Conservation (phyloP, 53 echinoderm and acorn worm species). For the Crossaster papposus region DNA sequence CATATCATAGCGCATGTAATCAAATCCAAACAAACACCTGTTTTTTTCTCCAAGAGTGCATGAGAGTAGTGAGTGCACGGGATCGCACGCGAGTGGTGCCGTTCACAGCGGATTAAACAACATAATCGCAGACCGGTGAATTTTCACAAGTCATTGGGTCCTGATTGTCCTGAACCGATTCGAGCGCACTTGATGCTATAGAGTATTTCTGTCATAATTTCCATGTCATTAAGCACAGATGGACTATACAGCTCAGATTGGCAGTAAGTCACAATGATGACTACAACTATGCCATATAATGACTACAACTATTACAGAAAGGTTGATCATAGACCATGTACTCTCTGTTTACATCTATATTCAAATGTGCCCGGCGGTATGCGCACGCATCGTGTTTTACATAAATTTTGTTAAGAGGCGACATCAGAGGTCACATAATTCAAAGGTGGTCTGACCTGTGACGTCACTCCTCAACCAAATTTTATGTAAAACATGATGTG, state of each 20-base stretch:
- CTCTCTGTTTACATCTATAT: too few relatives aligned
- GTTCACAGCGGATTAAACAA: neutral
- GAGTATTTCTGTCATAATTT: neutral
- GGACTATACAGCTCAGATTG: neutral
- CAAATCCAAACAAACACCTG: neutral
- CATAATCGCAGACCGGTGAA: neutral
- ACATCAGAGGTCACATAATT: too few relatives aligned
- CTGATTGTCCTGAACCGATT: neutral
- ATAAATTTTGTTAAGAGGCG: too few relatives aligned
- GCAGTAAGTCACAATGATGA: neutral
- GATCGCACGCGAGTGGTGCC: neutral
- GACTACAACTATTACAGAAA: too few relatives aligned
- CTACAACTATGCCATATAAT: too few relatives aligned
- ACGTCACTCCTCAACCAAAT: too few relatives aligned
- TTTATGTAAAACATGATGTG: too few relatives aligned
- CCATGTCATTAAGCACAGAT: neutral
- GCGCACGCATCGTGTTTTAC: too few relatives aligned
- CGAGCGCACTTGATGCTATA: neutral
- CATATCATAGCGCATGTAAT: neutral
- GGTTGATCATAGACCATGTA: too few relatives aligned
- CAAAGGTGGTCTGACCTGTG: too few relatives aligned
- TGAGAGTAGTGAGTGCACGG: neutral
- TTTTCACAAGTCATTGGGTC: neutral
- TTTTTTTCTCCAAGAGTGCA: neutral
- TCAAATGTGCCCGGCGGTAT: too few relatives aligned